Conservation (phyloP, 2,113 vertebrate species). For the Pedionomus torquatus region DNA sequence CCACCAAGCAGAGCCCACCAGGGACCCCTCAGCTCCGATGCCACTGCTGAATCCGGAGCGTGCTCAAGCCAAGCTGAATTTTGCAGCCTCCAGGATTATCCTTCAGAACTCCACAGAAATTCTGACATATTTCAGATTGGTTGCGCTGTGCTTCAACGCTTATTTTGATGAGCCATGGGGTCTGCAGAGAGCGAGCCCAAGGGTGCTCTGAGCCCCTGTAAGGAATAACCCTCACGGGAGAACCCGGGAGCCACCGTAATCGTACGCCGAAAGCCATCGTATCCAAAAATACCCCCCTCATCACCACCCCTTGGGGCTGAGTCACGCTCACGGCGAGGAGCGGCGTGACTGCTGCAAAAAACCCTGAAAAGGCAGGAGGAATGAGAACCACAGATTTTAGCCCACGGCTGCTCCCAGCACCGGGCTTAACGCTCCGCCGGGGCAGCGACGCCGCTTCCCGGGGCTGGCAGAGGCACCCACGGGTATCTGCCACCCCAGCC, state of each 20-base stretch:
- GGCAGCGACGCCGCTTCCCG: neutral
- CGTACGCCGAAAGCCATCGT: neutral
- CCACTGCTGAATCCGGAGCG: neutral
- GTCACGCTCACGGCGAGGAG: neutral
- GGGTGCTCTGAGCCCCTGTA: fast-evolving
- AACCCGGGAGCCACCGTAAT: neutral
- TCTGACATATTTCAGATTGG: neutral
- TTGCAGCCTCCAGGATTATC: no score
- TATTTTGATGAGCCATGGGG: neutral
- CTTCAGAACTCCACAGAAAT: neutral
- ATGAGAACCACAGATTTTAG: neutral
- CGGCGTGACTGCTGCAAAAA: neutral
- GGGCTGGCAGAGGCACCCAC: neutral
- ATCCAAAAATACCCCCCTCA: neutral
- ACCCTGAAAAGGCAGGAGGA: neutral
- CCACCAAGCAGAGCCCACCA: neutral
- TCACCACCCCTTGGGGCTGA: neutral
- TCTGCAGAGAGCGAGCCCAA: neutral
- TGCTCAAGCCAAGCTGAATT: no score
- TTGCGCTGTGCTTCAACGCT: neutral
- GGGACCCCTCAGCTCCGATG: neutral
- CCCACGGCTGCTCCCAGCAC: neutral
- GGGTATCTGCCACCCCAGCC: no score
- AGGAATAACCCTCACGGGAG: neutral
- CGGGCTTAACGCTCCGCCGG: no score